Base-by-base conservation (phyloP, 64 coral and sea anemone species). In the Cladopsammia gracilis region DNA sequence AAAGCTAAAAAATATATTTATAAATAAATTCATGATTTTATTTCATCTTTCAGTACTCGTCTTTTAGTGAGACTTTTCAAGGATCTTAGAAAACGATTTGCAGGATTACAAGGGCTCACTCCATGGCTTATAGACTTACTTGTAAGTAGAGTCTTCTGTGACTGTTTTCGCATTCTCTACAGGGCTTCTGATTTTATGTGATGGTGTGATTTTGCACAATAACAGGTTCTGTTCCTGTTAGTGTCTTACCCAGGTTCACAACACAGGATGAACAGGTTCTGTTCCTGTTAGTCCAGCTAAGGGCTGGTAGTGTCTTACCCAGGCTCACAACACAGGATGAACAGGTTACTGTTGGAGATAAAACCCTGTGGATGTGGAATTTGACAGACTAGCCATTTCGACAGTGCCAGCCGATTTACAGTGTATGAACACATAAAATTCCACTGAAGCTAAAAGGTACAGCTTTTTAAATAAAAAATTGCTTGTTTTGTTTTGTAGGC, bases 71-170 rank as follows among this genome's bases (percentile, higher is more conserved):
- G 98, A 75, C 77, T 99, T 68, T 86, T 99, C 19, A 99, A 99
- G 88, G 98, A 99, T 72, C 80, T 99, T 62, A 96, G 95, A 51
- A 99, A 99, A 71, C 73, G 98, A 60, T 96, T 99, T 79, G 68
- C 92, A 15, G 98, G 98, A 47, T 84, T 99, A 3, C 87, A 96
- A 73, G 98, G 98, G 11, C 78, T 99, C 1, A 99, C 98, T 4
- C 98, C 98, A 25, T 99, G 98, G 98, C 83, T 99, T 15, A 99
- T 99, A 50, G 98, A 99, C 60, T 73, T 99, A 13, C 73, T 99
- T 91, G 98, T 96, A 90, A 71, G 75, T 77, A 18, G 26, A 16
- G 61, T 20, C 2, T 23, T 10, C 15, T 52, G 18, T 50, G 5
- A 50, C 2, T 61, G 62, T 64, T 26, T 65, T 4, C 19, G 48